These are phyloP conservation scores for Botrylloides violaceus DNA, from an alignment of 23 tunicate genomes.

Conservation along the genomic window DNA sequence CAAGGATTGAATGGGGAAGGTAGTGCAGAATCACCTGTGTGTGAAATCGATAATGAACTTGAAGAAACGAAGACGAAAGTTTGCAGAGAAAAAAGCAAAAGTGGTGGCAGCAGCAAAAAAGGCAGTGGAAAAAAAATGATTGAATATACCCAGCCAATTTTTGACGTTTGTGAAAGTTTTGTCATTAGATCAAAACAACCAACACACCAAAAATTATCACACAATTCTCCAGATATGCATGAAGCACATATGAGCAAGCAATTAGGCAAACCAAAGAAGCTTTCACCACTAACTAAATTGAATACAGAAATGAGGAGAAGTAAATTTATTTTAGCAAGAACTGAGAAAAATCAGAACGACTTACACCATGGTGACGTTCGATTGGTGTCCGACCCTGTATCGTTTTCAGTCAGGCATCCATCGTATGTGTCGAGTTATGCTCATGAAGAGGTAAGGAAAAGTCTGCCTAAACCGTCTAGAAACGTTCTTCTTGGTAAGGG, in stretches of 20 bases:
- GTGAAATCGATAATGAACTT: background rate
- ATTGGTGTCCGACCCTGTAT: constrained; percentile 17
- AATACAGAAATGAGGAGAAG: constrained; percentile 1
- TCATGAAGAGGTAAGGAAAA: background rate
- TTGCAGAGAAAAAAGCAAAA: background rate
- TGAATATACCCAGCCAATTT: background rate
- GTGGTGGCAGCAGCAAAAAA: background rate
- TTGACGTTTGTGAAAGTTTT: constrained; percentile 13
- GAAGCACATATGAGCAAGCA: background rate
- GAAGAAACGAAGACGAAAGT: background rate
- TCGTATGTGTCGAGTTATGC: background rate
- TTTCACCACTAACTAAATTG: constrained; percentile 7
- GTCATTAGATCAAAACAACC: constrained; percentile 14
- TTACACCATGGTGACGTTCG: background rate
- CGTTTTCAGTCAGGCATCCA: constrained; percentile 19
- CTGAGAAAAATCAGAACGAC: background rate
- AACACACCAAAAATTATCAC: background rate
- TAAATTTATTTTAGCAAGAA: constrained; percentile 12
- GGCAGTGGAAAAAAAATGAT: background rate
- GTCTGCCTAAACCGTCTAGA: background rate
- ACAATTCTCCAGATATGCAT: background rate
- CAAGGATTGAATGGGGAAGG: background rate
- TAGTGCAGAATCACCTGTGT: background rate
- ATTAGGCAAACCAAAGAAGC: background rate
- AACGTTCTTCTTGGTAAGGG: background rate